phyloP scores from a whole-genome alignment of 2,113 vertebrate species.

The Marmota monax region DNA sequence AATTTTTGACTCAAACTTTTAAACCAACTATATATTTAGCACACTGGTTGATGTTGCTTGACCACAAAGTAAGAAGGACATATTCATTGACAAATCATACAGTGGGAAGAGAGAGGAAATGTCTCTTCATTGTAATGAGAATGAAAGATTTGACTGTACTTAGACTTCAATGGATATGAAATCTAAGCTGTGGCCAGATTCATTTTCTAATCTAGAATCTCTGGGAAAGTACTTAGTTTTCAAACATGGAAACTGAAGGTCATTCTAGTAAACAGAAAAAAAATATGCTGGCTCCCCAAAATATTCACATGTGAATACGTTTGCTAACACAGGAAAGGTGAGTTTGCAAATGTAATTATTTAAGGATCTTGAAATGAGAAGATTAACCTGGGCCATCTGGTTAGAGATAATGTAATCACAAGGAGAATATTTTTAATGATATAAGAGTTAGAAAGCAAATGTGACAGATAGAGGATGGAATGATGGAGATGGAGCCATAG shows the following conservation, averaged over 20 bases:
- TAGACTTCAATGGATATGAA: not conserved
- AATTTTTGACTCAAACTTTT: not conserved
- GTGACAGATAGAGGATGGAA: not conserved
- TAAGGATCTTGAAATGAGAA: not conserved
- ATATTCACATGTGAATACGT: not conserved
- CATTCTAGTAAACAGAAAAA: not conserved
- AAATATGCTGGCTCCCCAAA: accelerated
- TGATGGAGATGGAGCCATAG: not conserved
- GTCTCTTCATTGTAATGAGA: not conserved
- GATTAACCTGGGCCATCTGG: not conserved
- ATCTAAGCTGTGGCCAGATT: no score
- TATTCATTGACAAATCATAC: not conserved
- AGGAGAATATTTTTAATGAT: accelerated
- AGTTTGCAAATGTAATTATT: accelerated
- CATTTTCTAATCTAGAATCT: not conserved
- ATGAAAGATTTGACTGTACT: not conserved
- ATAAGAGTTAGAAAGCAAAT: not conserved
- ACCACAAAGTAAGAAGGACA: not conserved
- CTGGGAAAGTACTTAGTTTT: not conserved
- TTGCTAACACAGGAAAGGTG: not conserved
- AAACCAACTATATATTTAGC: not conserved
- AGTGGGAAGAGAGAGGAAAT: not conserved
- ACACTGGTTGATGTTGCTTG: not conserved
- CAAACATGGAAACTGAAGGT: not conserved
- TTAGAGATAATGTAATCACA: accelerated